Evolutionary conservation across 1,140 invertebrate genomes (phyloP).

Genomic region (Sarcophaga bullata): DNA sequence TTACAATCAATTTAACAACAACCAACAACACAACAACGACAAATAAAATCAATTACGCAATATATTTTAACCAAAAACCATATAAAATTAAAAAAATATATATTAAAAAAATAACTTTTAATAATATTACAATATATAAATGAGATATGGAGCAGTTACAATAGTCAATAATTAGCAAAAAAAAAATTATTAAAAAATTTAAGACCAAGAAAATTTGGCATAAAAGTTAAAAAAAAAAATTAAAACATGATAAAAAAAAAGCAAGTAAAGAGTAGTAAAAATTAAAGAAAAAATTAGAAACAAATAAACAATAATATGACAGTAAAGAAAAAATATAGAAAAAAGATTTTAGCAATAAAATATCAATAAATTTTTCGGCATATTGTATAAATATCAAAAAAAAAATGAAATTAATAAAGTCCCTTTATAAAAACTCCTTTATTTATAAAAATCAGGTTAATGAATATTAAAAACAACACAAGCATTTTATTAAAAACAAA

Average conservation of each 20-base stretch:
- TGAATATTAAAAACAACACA: too few relatives aligned
- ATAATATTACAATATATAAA: not conserved
- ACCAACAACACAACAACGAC: not conserved
- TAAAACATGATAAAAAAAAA: not conserved
- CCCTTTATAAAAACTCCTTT: too few relatives aligned
- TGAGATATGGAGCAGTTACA: not conserved
- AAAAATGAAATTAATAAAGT: too few relatives aligned
- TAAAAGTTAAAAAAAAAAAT: not conserved
- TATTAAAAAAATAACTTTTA: not conserved
- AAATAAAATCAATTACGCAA: not conserved
- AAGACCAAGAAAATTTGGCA: not conserved
- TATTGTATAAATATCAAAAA: too few relatives aligned
- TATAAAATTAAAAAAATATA: not conserved
- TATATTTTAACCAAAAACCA: not conserved
- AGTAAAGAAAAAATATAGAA: not conserved
- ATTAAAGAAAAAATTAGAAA: conserved; percentile 3
- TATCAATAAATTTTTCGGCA: too few relatives aligned
- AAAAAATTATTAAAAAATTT: not conserved
- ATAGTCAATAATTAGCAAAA: conserved; percentile 5
- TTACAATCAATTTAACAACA: not conserved
- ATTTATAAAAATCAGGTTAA: too few relatives aligned
- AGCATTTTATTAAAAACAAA: too few relatives aligned
- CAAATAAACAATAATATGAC: not conserved
- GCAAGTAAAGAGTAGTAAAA: not conserved
- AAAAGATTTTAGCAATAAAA: not conserved